Conservation (phyloP, 2,113 vertebrate genomes). For the Columba livia region DNA sequence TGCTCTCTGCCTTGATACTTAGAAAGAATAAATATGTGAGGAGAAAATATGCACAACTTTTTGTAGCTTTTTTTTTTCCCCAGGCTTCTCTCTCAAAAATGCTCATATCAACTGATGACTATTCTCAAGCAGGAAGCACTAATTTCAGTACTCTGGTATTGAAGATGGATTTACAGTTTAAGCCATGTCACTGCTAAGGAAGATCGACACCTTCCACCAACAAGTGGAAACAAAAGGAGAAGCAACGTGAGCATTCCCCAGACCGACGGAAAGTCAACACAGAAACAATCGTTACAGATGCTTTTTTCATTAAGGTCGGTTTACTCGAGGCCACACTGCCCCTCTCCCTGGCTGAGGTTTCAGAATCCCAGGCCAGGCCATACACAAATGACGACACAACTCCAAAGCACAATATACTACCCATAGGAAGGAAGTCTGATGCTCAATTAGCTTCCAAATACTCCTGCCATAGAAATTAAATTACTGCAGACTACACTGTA, state of each 20-base stretch:
- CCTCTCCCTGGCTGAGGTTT: neutral
- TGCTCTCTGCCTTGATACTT: neutral
- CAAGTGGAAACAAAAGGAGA: neutral
- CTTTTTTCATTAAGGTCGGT: neutral
- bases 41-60: neutral
- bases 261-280: neutral
- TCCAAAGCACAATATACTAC: constrained; percentile 16
- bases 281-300: neutral
- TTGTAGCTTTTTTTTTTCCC: no score
- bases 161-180: neutral
- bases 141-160: neutral
- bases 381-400: neutral
- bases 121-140: neutral
- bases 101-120: neutral
- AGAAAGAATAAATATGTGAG: neutral
- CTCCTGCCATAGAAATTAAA: neutral
- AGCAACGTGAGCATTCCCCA: neutral
- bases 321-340: neutral
- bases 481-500: neutral
- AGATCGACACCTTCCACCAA: neutral
- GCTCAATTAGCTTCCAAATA: neutral
- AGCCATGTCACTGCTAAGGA: neutral
- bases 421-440: constrained; percentile 39
- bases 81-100: neutral
- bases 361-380: neutral